Conservation (phyloP, 2,113 vertebrate species). For the Balaenoptera acutorostrata region DNA sequence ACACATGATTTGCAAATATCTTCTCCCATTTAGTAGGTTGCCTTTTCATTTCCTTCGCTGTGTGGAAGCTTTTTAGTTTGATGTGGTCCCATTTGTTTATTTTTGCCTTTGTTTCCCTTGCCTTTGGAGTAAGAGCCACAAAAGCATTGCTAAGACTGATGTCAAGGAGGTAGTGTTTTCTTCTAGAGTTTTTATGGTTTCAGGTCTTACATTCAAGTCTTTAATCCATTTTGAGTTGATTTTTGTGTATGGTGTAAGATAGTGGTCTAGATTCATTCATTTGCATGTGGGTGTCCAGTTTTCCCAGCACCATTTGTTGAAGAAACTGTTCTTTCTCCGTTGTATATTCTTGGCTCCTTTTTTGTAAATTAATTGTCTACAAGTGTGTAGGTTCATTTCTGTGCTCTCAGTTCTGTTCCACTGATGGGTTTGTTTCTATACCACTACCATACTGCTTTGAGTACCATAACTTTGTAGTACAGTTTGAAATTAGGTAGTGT, state of each 20-base stretch:
- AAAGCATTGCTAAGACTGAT: not conserved
- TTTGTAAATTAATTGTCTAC: not conserved
- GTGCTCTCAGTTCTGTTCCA: not conserved
- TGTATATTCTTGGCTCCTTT: not conserved
- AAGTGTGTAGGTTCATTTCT: not conserved
- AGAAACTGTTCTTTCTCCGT: not conserved
- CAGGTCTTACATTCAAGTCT: not conserved
- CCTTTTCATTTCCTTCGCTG: too few species aligned
- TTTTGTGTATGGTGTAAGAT: not conserved
- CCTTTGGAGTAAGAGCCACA: not conserved
- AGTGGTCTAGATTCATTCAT: not conserved
- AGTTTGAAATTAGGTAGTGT: not conserved
- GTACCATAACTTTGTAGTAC: not conserved
- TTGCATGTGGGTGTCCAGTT: not conserved
- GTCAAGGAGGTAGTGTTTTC: not conserved
- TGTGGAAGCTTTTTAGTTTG: not conserved
- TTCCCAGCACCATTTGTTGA: not conserved
- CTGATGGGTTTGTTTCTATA: not conserved
- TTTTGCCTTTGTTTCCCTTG: not conserved
- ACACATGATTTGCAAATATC: too few species aligned
- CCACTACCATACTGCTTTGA: not conserved
- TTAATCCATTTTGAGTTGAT: not conserved
- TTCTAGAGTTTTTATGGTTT: not conserved
- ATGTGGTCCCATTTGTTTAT: not conserved
- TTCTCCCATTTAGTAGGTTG: too few species aligned